Evolutionary conservation across 2,113 vertebrate genomes (phyloP).

Genomic region (Oreotrochilus melanogaster): DNA sequence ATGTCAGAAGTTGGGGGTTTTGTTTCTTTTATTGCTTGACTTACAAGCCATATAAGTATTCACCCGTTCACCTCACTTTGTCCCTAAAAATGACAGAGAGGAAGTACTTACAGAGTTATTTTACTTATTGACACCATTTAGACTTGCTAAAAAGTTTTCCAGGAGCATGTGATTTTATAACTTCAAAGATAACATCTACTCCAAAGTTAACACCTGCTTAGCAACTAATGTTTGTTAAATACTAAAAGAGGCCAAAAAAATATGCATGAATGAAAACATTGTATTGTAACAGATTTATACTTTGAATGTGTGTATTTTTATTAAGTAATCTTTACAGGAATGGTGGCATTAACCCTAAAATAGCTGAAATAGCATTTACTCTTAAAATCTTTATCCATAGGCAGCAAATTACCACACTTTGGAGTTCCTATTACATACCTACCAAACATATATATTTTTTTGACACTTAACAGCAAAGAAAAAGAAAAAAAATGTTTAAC

Average conservation of each 20-base stretch:
- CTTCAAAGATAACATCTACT: background rate
- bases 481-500: background rate
- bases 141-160: background rate
- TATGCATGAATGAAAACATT: background rate
- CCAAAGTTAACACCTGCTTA: background rate
- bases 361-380: background rate
- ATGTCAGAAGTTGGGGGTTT: background rate
- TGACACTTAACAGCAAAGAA: background rate
- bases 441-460: background rate
- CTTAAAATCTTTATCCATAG: background rate
- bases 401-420: background rate
- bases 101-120: conserved; percentile 30
- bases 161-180: background rate
- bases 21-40: background rate
- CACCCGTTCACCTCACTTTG: background rate
- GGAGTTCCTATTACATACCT: background rate
- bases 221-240: background rate
- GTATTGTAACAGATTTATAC: background rate
- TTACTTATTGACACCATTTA: background rate
- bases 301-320: background rate
- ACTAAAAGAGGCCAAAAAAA: background rate
- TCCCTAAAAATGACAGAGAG: conserved; percentile 13
- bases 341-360: background rate
- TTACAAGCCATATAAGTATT: background rate
- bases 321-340: conserved; percentile 1